These are phyloP conservation scores for Zosterops hypoxanthus DNA, from an alignment of 2,113 vertebrate species.

Conservation along the genomic window DNA sequence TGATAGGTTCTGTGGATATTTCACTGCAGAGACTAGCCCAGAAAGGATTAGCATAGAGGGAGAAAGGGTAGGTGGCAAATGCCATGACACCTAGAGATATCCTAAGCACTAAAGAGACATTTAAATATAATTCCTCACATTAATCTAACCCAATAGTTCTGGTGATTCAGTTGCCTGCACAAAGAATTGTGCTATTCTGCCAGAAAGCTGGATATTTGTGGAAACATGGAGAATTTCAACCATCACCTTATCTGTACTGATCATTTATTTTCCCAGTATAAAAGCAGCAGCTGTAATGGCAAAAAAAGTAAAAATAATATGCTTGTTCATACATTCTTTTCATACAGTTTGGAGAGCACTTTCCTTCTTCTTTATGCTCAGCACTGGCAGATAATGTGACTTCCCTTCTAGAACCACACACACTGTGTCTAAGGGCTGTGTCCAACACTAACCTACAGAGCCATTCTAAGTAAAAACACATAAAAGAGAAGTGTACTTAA, in stretches of 20 bases:
- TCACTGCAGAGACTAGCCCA: not conserved
- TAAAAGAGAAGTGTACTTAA: slow-evolving; percentile 29
- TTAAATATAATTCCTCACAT: not conserved
- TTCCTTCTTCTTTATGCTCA: not conserved
- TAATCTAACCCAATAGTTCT: not conserved
- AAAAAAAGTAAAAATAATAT: slow-evolving; percentile 22
- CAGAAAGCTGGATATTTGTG: not conserved
- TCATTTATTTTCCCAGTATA: not conserved
- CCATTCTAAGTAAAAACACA: slow-evolving; percentile 29
- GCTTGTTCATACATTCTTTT: not conserved
- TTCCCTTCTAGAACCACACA: not conserved
- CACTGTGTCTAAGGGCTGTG: not conserved
- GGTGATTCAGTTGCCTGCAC: not conserved
- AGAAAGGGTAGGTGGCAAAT: not conserved
- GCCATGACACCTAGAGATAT: not conserved
- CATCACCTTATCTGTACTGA: not conserved
- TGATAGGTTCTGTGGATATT: not conserved
- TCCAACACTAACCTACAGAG: slow-evolving; percentile 28
- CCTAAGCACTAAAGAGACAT: not conserved
- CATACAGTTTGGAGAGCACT: not conserved
- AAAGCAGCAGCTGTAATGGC: not conserved
- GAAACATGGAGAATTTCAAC: slow-evolving; percentile 4
- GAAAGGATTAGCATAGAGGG: not conserved
- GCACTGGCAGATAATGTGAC: not conserved
- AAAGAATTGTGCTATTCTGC: not conserved